Evolutionary conservation across 2,888 invertebrate species (phyloP).

Genomic region (Dugesia japonica): DNA sequence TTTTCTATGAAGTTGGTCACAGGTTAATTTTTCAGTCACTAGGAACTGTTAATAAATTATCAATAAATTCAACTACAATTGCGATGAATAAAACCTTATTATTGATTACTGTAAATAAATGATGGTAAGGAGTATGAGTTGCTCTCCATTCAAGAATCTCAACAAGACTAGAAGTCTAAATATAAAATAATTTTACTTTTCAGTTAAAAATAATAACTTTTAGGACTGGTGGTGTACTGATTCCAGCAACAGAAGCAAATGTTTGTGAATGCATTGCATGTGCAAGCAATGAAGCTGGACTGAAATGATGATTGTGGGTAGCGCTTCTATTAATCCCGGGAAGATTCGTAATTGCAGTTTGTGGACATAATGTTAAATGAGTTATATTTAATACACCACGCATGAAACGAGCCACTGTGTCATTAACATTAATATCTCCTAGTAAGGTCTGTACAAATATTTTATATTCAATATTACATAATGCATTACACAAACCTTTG

Average conservation of each 20-base stretch:
- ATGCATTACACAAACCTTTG: too few relatives aligned
- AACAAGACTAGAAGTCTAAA: neutral
- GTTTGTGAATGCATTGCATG: neutral
- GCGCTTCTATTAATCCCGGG: neutral
- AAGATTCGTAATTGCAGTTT: neutral
- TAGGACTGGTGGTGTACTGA: neutral
- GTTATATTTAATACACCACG: neutral
- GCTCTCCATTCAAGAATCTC: slow-evolving; percentile 12
- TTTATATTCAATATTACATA: too few relatives aligned
- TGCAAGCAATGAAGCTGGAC: neutral
- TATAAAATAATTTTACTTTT: neutral
- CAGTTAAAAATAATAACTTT: neutral
- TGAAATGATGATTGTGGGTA: neutral
- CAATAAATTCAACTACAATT: too few relatives aligned
- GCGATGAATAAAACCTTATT: neutral
- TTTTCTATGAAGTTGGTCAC: slow-evolving; percentile 4
- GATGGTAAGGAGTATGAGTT: neutral
- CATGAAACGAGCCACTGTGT: neutral
- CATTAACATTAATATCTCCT: neutral
- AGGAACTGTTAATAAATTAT: neutral
- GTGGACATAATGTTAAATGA: neutral
- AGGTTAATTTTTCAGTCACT: neutral
- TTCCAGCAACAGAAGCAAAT: neutral
- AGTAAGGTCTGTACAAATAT: neutral
- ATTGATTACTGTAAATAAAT: neutral